Conservation (phyloP, 2,797 vertebrate species). For the Pitangus sulphuratus region DNA sequence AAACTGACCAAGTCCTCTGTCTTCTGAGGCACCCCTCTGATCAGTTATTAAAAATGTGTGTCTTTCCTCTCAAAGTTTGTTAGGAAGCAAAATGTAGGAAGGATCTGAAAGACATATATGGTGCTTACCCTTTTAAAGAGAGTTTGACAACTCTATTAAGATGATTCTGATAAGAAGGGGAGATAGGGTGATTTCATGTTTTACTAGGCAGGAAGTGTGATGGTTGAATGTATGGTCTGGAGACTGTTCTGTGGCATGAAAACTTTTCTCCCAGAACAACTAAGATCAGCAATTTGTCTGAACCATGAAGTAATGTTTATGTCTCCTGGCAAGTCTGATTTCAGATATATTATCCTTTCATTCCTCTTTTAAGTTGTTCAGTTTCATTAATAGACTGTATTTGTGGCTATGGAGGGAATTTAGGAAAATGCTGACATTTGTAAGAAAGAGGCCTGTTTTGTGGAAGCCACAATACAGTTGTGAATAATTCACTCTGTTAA, state of each 20-base stretch:
- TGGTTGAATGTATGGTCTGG: not conserved
- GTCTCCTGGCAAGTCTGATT: slow-evolving; percentile 47
- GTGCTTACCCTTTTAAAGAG: not conserved
- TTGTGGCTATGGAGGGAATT: slow-evolving; percentile 15
- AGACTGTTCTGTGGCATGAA: not conserved
- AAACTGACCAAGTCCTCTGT: not conserved
- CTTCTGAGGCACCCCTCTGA: not conserved
- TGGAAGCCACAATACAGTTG: slow-evolving; percentile 18
- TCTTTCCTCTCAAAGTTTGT: not conserved
- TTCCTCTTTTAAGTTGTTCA: slow-evolving; percentile 35
- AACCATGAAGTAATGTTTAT: not conserved
- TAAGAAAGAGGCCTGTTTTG: slow-evolving; percentile 39
- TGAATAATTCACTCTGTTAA: slow-evolving; percentile 59
- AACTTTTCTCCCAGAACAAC: not conserved
- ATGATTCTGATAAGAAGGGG: not conserved
- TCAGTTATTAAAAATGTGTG: not conserved
- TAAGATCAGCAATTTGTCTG: slow-evolving; percentile 31
- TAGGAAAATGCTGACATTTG: slow-evolving; percentile 44
- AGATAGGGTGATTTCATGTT: not conserved
- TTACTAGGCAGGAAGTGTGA: not conserved
- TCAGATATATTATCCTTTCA: slow-evolving; percentile 21
- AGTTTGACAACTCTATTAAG: not conserved
- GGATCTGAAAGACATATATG: not conserved
- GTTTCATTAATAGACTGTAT: slow-evolving; percentile 33
- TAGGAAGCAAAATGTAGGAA: not conserved